Base-by-base conservation (phyloP, 1,140 invertebrate genomes). In the Nomia melanderi region DNA sequence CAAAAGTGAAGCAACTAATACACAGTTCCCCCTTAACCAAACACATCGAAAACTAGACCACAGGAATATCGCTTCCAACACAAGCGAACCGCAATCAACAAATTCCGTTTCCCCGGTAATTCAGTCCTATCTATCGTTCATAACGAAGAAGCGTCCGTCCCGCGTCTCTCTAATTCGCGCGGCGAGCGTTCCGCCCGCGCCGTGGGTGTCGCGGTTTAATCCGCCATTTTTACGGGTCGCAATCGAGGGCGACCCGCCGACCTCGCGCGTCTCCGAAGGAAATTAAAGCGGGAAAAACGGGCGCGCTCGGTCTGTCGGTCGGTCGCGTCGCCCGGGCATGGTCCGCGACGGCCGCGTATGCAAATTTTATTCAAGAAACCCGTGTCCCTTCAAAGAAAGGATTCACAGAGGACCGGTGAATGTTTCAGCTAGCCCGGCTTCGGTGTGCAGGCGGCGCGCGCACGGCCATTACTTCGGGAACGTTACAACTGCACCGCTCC, bases 301-400 rank as follows among this genome's bases (percentile, higher is more conserved):
- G 41, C 57, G 14, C n/a, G n/a, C n/a, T n/a, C n/a, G n/a, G n/a
- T n/a, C n/a, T n/a, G n/a, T n/a, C n/a, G n/a, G n/a, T n/a, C n/a
- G 36, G 14, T 44, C 39, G 4, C 6, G 39, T 27, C 25, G 23
- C 33, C 17, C 36, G 20, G 20, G 8, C 63, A 54, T 54, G 72
- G 39, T 67, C 72, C 44, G 41, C 76, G 66, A 14, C 53, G 53
- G 63, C 70, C 67, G 76, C 76, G 57, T 64, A 83, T 83, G 71
- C 81, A 83, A 77, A 82, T 82, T 83, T 83, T 78, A 83, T 83
- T 64, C 72, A 71, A 78, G 80, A 79, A 83, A 83, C 80, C 66
- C 69, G 76, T 60, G 70, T 78, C 44, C 44, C 50, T 76, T 47
- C 53, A 31, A 60, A 70, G 75, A 66, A 71, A 70, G 64, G 80